phyloP scores from a whole-genome alignment of 2,797 vertebrate species.

The Sebastes alutus region DNA sequence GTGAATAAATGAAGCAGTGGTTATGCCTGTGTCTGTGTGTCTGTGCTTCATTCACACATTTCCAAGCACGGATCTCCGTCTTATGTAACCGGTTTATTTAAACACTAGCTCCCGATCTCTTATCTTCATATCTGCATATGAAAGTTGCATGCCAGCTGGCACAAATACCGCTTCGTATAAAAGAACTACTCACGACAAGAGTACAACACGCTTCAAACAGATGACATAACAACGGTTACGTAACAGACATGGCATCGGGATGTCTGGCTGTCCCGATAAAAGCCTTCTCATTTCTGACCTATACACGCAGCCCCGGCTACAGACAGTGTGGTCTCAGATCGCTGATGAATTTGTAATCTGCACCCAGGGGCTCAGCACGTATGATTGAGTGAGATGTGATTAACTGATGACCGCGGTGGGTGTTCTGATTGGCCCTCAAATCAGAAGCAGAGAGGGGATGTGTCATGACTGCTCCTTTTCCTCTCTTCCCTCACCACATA shows the following conservation, averaged over 20 bases:
- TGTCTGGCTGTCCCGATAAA: conserved; percentile 57
- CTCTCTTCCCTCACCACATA: conserved; percentile 3
- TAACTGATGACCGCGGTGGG: conserved; percentile 59
- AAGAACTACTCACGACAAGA: conserved; percentile 60
- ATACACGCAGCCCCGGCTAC: conserved; percentile 25
- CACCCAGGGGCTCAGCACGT: conserved; percentile 37
- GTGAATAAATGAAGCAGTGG: conserved; percentile 33
- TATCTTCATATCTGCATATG: conserved; percentile 67
- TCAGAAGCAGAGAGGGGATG: conserved; percentile 40
- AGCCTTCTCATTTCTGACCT: conserved; percentile 53
- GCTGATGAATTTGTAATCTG: conserved; percentile 65
- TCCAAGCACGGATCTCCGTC: conserved; percentile 26
- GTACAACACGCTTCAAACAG: conserved; percentile 56
- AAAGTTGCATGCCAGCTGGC: conserved; percentile 74
- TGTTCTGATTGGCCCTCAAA: conserved; percentile 68
- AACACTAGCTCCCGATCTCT: conserved; percentile 51
- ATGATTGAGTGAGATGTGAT: conserved; percentile 66
- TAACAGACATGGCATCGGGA: conserved; percentile 58
- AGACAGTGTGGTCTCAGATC: conserved; percentile 37
- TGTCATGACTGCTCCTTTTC: conserved; percentile 28
- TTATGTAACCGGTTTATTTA: conserved; percentile 71
- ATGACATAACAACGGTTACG: conserved; percentile 77
- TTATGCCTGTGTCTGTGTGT: neutral
- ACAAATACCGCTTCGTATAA: conserved; percentile 54
- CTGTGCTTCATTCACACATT: conserved; percentile 61